Percentiles rank a stretch among this genome's conserved stretches.
Conservation (phyloP, 2,888 invertebrate species). For the Ametastegia equiseti region DNA sequence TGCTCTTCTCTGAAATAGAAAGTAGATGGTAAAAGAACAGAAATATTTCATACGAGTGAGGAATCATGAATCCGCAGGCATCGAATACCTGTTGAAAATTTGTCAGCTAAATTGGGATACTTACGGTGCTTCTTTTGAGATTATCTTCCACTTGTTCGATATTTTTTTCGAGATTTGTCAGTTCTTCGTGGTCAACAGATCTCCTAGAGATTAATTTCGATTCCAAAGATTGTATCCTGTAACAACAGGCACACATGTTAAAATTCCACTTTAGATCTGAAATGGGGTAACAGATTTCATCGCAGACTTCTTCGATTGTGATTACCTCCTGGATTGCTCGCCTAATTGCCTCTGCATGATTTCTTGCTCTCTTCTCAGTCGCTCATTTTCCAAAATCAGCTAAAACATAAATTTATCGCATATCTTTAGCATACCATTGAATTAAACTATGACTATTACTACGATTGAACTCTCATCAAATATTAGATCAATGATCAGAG, state of each 20-base stretch:
- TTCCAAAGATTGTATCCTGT: conserved; percentile 78
- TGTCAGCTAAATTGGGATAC: conserved; percentile 55
- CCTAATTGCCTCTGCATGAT: conserved; percentile 77
- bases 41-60: too few species aligned
- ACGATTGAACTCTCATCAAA: neutral
- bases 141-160: conserved; percentile 80
- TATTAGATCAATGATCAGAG: neutral
- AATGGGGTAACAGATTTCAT: neutral
- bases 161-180: conserved; percentile 78
- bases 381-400: conserved; percentile 74
- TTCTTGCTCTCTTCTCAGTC: conserved; percentile 79
- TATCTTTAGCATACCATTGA: neutral
- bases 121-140: conserved; percentile 79
- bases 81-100: neutral
- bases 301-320: neutral
- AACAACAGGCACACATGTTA: conserved; percentile 47
- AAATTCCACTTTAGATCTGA: neutral
- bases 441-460: neutral
- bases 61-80: neutral
- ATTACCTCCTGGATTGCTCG: conserved; percentile 76
- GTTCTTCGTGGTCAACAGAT: conserved; percentile 78
- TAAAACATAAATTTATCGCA: conserved; percentile 53
- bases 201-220: conserved; percentile 77
- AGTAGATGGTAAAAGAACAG: neutral
- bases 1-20: conserved; percentile 79